Conservation (phyloP, 2,797 vertebrate genomes). For the Ficedula albicollis region DNA sequence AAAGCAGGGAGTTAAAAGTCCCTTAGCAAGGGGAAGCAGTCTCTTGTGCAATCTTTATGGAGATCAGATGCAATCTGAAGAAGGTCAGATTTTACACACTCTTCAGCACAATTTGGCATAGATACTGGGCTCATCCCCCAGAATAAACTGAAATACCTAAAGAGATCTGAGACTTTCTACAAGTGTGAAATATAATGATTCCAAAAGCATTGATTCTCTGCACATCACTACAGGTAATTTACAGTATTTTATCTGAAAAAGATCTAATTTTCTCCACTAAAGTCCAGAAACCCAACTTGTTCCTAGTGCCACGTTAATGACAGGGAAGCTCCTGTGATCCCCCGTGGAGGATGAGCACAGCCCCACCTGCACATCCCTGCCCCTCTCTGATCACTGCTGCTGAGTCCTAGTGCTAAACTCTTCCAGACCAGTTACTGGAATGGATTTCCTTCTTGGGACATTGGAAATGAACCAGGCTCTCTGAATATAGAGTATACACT, state of each 20-base stretch:
- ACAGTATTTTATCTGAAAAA: not conserved
- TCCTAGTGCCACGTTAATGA: not conserved
- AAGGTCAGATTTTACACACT: not conserved
- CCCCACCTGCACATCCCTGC: rapidly evolving
- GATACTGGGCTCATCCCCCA: not conserved
- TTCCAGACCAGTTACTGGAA: not conserved
- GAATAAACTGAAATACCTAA: not conserved
- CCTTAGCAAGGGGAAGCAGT: not conserved
- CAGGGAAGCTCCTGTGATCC: rapidly evolving
- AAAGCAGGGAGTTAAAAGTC: not conserved
- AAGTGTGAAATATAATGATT: not conserved
- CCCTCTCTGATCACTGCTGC: not conserved
- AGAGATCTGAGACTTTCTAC: not conserved
- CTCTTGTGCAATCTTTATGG: not conserved
- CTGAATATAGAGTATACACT: no score
- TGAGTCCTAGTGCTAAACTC: not conserved
- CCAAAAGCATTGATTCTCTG: not conserved
- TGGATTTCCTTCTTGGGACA: not conserved
- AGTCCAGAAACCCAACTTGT: rapidly evolving
- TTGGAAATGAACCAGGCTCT: not conserved
- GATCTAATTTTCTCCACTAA: not conserved
- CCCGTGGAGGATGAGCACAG: not conserved
- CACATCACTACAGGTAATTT: not conserved
- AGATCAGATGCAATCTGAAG: not conserved
- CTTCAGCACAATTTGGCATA: not conserved